These are phyloP conservation scores for Parazoanthus darwini DNA, from an alignment of 92 coral and sea anemone genomes.

Conservation along the genomic window DNA sequence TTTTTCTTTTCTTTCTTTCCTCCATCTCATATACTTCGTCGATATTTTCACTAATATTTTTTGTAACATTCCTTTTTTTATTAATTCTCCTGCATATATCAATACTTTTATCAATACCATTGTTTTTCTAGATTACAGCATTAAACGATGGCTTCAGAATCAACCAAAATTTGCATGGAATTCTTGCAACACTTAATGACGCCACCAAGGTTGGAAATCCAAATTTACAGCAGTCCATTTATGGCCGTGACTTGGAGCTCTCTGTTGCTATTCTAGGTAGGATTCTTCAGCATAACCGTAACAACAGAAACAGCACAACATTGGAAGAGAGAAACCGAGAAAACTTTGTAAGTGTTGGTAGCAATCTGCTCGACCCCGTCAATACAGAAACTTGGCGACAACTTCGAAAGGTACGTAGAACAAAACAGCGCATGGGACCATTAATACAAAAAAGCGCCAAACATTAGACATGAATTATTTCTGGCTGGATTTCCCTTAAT, in stretches of 20 bases:
- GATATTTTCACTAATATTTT: too few species aligned
- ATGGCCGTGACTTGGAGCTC: background rate
- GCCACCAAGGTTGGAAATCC: background rate
- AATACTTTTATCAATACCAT: too few species aligned
- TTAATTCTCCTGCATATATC: too few species aligned
- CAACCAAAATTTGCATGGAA: background rate
- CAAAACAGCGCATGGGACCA: too few species aligned
- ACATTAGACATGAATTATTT: too few species aligned
- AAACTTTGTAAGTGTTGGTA: background rate
- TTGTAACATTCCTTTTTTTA: too few species aligned
- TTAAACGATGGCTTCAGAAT: background rate
- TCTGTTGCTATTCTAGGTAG: background rate
- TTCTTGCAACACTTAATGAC: background rate
- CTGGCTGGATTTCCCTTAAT: too few species aligned
- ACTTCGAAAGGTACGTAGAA: background rate
- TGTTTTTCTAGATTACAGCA: too few species aligned
- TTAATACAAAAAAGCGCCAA: too few species aligned
- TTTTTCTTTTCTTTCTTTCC: too few species aligned
- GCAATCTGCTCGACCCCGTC: slow-evolving; percentile 5
- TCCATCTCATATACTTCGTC: too few species aligned
- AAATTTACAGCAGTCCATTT: background rate
- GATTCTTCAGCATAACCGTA: background rate
- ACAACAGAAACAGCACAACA: background rate
- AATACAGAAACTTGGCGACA: background rate
- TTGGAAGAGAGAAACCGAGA: background rate